These are phyloP conservation scores for Pocillopora damicornis DNA, from an alignment of 64 coral and sea anemone genomes.

Conservation along the genomic window DNA sequence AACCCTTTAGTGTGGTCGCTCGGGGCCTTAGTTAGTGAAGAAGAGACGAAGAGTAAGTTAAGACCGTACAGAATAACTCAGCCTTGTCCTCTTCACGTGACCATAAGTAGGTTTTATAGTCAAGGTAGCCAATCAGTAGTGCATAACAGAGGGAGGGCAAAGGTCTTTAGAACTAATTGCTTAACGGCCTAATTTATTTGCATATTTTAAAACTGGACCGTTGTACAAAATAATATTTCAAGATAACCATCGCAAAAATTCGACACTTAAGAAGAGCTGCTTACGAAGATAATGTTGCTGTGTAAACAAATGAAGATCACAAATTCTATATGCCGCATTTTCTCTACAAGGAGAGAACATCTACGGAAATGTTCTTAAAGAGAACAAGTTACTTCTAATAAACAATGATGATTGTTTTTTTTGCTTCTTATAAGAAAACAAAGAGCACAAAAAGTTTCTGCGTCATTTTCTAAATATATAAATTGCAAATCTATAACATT, in stretches of 20 bases:
- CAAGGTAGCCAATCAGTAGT: too few relatives aligned
- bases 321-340: neutral
- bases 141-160: too few relatives aligned
- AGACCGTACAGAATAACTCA: too few relatives aligned
- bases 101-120: too few relatives aligned
- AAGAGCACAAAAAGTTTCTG: neutral
- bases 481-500: neutral
- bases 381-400: too few relatives aligned
- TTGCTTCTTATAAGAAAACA: too few relatives aligned
- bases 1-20: too few relatives aligned
- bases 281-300: neutral
- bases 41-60: too few relatives aligned
- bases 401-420: too few relatives aligned
- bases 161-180: neutral
- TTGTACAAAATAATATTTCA: neutral
- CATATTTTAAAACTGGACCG: neutral
- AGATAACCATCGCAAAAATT: neutral
- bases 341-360: neutral
- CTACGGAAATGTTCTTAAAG: neutral
- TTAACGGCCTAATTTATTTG: neutral
- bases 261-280: neutral
- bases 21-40: too few relatives aligned
- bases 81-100: too few relatives aligned
- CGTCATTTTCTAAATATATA: neutral
- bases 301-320: neutral